Conservation (phyloP, 2,113 vertebrate genomes). For the Istiophorus platypterus region DNA sequence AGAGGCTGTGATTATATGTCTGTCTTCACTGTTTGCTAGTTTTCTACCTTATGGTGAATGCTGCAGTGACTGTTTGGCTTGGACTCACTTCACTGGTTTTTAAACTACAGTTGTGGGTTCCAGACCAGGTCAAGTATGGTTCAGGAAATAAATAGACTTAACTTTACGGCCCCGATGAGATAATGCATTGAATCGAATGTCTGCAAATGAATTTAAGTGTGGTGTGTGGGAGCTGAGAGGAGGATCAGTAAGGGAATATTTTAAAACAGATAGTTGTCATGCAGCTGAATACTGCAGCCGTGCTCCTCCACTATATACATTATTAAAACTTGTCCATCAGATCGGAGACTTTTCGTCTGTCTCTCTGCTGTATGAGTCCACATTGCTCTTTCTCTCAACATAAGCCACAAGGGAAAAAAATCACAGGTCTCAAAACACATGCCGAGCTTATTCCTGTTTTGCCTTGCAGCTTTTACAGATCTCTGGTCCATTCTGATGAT, state of each 20-base stretch:
- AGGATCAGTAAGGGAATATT: slow-evolving; percentile 19
- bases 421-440: not conserved
- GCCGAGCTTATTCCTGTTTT: not conserved
- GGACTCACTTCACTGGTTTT: slow-evolving; percentile 69
- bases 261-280: not conserved
- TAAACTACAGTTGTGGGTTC: slow-evolving; percentile 66
- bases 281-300: not conserved
- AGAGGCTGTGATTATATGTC: slow-evolving; percentile 69
- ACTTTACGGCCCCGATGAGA: slow-evolving; percentile 49
- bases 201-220: slow-evolving; percentile 47
- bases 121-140: slow-evolving; percentile 68
- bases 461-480: not conserved
- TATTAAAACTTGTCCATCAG: slow-evolving; percentile 1
- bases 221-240: slow-evolving; percentile 25
- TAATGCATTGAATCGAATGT: slow-evolving; percentile 46
- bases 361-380: not conserved
- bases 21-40: slow-evolving; percentile 57
- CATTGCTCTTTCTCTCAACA: not conserved
- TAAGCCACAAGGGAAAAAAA: not conserved
- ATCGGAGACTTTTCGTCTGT: not conserved
- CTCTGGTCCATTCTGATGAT: not conserved
- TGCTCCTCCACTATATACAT: not conserved
- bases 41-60: slow-evolving; percentile 57
- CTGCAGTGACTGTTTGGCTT: slow-evolving; percentile 69
- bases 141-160: slow-evolving; percentile 75